Base-by-base conservation (phyloP, 2,888 invertebrate genomes). In the Endotricha flammealis region DNA sequence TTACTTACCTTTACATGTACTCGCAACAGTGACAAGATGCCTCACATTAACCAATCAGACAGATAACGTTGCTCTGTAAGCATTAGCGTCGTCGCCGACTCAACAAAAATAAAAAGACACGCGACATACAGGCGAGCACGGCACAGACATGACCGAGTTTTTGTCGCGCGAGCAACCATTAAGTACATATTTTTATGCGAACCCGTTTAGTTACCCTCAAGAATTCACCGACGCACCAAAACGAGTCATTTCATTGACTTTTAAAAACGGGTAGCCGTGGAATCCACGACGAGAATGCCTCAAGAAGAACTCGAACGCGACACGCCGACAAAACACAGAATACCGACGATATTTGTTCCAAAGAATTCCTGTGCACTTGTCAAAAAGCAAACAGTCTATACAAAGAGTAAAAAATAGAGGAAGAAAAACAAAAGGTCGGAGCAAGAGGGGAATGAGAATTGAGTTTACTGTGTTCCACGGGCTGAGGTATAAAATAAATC, bases 361-460 rank as follows among this genome's bases (percentile, higher is more conserved):
- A 57, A 57, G 68, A 64, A 78, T 76, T 70, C 76, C 71, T 48
- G 46, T 54, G 67, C 77, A 79, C 80, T 77, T 77, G 80, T 77
- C 78, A 68, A 67, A 81, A 70, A 79, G 71, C 76, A 83, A 83
- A 83, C 68, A 81, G 66, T 64, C 67, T 54, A 58, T 62, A 76
- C 78, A 78, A 78, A 72, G 76, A 69, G 60, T 67, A 64, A 70
- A 76, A 67, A 71, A 67, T 61, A 64, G 49, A 63, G 62, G 64
- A 64, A 66, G 68, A 70, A 73, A 72, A 76, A 79, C 74, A 79
- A 78, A 78, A 73, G 73, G 53, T 50, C 48, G 48, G 49, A 49
- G 50, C 69, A 64, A 57, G 61, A 48, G 50, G 44, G 53, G 76
- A 65, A 78, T 74, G 65, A 58, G 59, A 75, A 77, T 67, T 66